Conservation (phyloP, 2,113 vertebrate species). For the Petromus typicus region DNA sequence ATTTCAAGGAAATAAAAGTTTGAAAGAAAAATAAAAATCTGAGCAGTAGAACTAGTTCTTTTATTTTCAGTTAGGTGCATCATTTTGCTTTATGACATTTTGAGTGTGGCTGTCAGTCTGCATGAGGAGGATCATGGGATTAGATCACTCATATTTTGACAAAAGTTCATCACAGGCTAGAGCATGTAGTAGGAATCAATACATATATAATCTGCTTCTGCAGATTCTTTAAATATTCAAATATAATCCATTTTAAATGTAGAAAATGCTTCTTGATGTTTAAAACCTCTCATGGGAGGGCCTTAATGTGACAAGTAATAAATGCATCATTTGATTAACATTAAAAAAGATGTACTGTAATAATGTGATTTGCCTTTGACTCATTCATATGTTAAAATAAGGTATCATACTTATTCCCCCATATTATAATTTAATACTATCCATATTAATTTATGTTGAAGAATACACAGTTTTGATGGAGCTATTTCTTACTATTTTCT, state of each 20-base stretch:
- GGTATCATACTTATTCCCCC: not conserved
- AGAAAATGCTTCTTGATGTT: slow-evolving; percentile 43
- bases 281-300: slow-evolving; percentile 28
- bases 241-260: slow-evolving; percentile 22
- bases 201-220: slow-evolving; percentile 8
- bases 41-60: not conserved
- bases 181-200: not conserved
- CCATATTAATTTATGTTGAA: slow-evolving; percentile 48
- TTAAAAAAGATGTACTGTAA: slow-evolving; percentile 16
- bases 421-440: slow-evolving; percentile 48
- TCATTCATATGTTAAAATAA: slow-evolving; percentile 56
- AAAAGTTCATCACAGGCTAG: not conserved
- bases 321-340: not conserved
- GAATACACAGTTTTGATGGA: not conserved
- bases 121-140: not conserved
- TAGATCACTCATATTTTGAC: not conserved
- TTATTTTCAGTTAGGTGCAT: not conserved
- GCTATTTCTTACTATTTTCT: not conserved
- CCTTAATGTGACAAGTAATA: not conserved
- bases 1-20: slow-evolving; percentile 62
- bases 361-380: slow-evolving; percentile 38
- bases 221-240: slow-evolving; percentile 19
- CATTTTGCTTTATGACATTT: not conserved
- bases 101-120: not conserved
- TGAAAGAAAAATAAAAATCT: slow-evolving; percentile 9